A percentile compares a stretch with the other conserved stretches of the same genome.
Conservation (phyloP, 2,797 vertebrate genomes). For the Champsocephalus esox region DNA sequence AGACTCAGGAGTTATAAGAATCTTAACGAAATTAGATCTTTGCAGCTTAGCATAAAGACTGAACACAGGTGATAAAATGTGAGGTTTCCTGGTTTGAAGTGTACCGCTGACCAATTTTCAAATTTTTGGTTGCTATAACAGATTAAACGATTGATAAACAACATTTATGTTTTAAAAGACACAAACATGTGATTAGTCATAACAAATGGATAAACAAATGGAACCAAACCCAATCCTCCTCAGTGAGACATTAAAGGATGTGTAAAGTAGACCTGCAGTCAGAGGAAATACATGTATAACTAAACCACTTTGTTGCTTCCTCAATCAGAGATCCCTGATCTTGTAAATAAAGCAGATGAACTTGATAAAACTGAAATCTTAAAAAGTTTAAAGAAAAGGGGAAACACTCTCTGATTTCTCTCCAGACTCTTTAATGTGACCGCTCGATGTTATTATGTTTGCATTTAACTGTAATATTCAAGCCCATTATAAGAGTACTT, state of each 20-base stretch:
- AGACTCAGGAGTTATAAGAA: neutral
- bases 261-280: neutral
- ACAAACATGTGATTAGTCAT: neutral
- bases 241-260: neutral
- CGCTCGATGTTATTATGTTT: slow-evolving; percentile 26
- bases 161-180: neutral
- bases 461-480: slow-evolving; percentile 21
- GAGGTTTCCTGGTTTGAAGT: neutral
- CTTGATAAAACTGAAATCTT: slow-evolving; percentile 21
- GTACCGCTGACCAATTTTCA: neutral
- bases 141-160: neutral
- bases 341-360: slow-evolving; percentile 38
- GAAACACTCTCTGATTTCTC: neutral
- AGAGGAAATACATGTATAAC: slow-evolving; percentile 47
- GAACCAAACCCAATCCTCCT: neutral
- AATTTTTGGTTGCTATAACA: neutral
- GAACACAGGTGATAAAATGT: neutral
- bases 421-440: neutral
- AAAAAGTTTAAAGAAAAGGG: slow-evolving; percentile 6
- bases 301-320: slow-evolving; percentile 34
- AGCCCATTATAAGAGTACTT: neutral
- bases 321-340: slow-evolving; percentile 24
- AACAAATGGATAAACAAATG: slow-evolving; percentile 13
- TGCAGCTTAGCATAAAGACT: slow-evolving; percentile 14
- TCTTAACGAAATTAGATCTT: neutral